Conservation (phyloP, 1,140 invertebrate species). For the Drosophila nasuta region DNA sequence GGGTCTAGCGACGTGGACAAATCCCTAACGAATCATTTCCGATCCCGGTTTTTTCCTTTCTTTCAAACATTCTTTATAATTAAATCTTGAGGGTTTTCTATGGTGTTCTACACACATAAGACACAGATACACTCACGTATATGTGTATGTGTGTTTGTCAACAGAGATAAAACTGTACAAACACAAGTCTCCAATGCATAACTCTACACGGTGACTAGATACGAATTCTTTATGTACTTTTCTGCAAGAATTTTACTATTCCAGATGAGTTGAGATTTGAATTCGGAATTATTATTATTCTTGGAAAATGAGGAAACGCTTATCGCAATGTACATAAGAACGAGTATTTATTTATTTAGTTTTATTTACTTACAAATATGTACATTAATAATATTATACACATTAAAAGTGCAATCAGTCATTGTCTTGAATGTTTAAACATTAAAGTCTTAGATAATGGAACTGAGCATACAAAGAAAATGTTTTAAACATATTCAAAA, state of each 20-base stretch:
- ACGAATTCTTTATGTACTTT: neutral
- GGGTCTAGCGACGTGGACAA: slow-evolving; percentile 11
- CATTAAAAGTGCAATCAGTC: neutral
- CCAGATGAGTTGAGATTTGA: no score
- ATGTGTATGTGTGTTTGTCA: neutral
- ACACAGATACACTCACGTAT: neutral
- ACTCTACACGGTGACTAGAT: slow-evolving; percentile 1
- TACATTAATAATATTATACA: neutral
- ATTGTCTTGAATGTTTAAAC: neutral
- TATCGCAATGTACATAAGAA: no score
- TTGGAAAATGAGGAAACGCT: no score
- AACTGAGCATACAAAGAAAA: slow-evolving; percentile 3
- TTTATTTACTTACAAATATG: neutral
- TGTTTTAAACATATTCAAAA: neutral
- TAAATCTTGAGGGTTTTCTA: slow-evolving; percentile 2
- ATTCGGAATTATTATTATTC: no score
- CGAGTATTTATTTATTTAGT: no score
- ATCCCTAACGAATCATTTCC: slow-evolving; percentile 38
- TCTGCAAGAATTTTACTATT: neutral
- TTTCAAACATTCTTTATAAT: slow-evolving; percentile 3
- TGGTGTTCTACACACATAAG: neutral
- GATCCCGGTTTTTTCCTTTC: slow-evolving; percentile 10
- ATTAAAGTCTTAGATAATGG: slow-evolving; percentile 2
- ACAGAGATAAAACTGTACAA: slow-evolving; percentile 11
- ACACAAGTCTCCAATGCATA: neutral